Evolutionary conservation across 2,113 vertebrate species (phyloP), one percentile per base, ranked within the genome.

Genomic region (Coturnix japonica): DNA sequence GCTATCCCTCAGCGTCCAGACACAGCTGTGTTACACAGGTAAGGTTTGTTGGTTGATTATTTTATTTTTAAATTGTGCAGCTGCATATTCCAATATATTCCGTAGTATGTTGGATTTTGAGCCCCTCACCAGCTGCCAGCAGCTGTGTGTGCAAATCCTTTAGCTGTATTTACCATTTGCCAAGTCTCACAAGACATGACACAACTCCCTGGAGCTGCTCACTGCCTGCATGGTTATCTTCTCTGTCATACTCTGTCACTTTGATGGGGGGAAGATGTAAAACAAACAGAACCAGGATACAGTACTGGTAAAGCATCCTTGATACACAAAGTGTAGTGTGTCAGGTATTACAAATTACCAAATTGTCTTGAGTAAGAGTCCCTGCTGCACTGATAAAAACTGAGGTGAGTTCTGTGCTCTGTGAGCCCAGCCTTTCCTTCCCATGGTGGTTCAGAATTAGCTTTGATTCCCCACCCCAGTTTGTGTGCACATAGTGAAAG

Each of bases 381-480:
- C 14, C 67, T 51, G 69, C 5, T 49, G 16, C 59, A 15, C 17
- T 51, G 90, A 59, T 18, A 72, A 70, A 61, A 63, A 74, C 23
- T 12, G 10, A 30, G 85, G 57, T 11, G 4, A 70, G n/a, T 35
- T 30, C 33, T 37, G 46, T 70, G 60, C 60, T 25, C 35, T 18
- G 35, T 63, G 23, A 39, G 23, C 35, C 35, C 35, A 53, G 20
- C 15, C 74, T 67, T 72, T 85, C 54, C 71, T 72, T 85, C 54
- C 71, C 71, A 13, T 22, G 35, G 39, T 4, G 11, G 69, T 12
- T 59, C 67, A 51, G 67, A 64, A 73, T 59, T 30, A 76, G n/a
- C 46, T 73, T n/a, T 0, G 0, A 20, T 33, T 85, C 21, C 33
- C 17, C 6, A 26, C 1, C 7, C 3, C 1, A 4, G 53, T 3